These are phyloP conservation scores for Rhizoglyphus robini DNA, from an alignment of 1,140 invertebrate genomes.

Conservation along the genomic window DNA sequence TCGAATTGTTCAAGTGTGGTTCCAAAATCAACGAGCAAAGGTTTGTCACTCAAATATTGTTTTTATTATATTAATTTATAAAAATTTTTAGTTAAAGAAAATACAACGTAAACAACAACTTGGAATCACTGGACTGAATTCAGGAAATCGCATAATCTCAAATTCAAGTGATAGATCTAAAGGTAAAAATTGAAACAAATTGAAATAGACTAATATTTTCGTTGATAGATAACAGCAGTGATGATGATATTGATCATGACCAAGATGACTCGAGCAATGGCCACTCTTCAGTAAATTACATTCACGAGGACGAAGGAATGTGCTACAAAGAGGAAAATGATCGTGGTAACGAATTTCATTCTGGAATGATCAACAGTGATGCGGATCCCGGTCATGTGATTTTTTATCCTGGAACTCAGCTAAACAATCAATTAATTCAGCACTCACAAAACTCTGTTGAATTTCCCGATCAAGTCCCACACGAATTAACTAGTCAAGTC, in stretches of 20 bases:
- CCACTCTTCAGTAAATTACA: too few relatives aligned
- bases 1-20: conserved; percentile 96
- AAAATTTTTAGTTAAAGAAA: conserved; percentile 27
- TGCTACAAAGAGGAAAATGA: too few relatives aligned
- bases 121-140: neutral
- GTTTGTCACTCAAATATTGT: neutral
- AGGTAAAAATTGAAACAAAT: neutral
- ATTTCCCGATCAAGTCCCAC: too few relatives aligned
- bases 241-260: neutral
- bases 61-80: neutral
- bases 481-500: too few relatives aligned
- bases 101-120: conserved; percentile 29
- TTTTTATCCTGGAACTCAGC: too few relatives aligned
- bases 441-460: too few relatives aligned
- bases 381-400: too few relatives aligned
- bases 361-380: too few relatives aligned
- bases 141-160: conserved; percentile 19
- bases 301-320: too few relatives aligned
- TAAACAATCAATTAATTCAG: too few relatives aligned
- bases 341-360: too few relatives aligned
- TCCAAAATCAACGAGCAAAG: conserved; percentile 90
- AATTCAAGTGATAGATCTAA: conserved; percentile 19
- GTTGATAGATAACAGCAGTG: neutral
- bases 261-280: too few relatives aligned
- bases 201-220: neutral